phyloP scores from a whole-genome alignment of 2,888 invertebrate species.

The Fragum sueziense region DNA sequence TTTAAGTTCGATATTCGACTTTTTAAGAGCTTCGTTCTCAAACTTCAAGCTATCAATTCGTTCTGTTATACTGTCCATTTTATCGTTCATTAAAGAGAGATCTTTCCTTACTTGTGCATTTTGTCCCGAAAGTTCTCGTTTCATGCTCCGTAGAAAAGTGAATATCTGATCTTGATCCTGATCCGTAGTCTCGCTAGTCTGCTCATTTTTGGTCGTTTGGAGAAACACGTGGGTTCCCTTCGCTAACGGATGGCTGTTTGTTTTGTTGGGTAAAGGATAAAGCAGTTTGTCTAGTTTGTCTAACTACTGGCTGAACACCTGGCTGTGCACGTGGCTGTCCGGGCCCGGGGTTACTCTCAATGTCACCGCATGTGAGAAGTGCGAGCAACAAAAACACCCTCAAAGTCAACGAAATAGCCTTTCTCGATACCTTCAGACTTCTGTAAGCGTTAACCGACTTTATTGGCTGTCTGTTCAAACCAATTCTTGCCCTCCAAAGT shows the following conservation, averaged over 20 bases:
- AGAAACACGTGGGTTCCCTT: no score
- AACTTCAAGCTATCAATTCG: background rate
- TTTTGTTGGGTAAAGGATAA: no score
- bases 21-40: background rate
- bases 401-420: background rate
- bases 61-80: no score
- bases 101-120: background rate
- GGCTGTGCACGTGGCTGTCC: background rate
- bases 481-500: constrained; percentile 2
- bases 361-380: background rate
- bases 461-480: background rate
- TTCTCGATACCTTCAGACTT: background rate
- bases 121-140: background rate
- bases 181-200: no score
- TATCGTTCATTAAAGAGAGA: background rate
- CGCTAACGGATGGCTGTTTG: no score
- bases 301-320: background rate
- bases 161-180: no score
- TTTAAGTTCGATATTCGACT: background rate
- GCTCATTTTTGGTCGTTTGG: no score
- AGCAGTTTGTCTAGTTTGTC: background rate
- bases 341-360: background rate
- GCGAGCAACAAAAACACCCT: background rate
- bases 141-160: no score
- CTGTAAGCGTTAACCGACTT: background rate